phyloP scores from a whole-genome alignment of 2,797 vertebrate genomes.

The Pantherophis vulpinus region DNA sequence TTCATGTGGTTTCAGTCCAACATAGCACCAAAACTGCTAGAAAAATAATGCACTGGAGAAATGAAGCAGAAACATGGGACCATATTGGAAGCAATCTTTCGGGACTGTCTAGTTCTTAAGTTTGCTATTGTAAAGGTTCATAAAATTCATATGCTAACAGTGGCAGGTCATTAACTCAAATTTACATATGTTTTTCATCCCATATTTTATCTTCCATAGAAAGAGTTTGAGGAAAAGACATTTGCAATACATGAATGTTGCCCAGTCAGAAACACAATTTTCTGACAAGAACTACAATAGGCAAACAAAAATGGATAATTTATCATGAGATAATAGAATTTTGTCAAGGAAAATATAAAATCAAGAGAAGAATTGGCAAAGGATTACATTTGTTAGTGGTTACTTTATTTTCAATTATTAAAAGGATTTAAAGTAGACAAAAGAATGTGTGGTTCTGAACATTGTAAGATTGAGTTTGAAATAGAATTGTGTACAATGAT shows the following conservation, averaged over 20 bases:
- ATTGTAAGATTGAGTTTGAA: background rate
- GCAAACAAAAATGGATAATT: background rate
- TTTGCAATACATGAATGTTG: background rate
- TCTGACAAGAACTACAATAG: background rate
- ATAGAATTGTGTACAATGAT: background rate
- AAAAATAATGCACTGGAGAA: slow-evolving; percentile 27
- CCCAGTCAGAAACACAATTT: background rate
- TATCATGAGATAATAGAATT: background rate
- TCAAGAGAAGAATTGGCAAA: background rate
- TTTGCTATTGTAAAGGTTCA: background rate
- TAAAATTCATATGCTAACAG: background rate
- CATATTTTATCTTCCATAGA: background rate
- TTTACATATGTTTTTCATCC: background rate
- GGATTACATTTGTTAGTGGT: background rate
- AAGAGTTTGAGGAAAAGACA: background rate
- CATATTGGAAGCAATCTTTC: background rate
- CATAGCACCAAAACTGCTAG: slow-evolving; percentile 73
- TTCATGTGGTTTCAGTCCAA: slow-evolving; percentile 91
- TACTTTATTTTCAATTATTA: background rate
- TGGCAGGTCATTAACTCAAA: background rate
- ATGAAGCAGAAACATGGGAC: background rate
- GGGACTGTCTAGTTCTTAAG: slow-evolving; percentile 31
- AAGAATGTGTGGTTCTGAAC: background rate
- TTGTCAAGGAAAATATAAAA: background rate
- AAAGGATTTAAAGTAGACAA: background rate